Conservation (phyloP, 2,113 vertebrate genomes). For the Antidorcas marsupialis region DNA sequence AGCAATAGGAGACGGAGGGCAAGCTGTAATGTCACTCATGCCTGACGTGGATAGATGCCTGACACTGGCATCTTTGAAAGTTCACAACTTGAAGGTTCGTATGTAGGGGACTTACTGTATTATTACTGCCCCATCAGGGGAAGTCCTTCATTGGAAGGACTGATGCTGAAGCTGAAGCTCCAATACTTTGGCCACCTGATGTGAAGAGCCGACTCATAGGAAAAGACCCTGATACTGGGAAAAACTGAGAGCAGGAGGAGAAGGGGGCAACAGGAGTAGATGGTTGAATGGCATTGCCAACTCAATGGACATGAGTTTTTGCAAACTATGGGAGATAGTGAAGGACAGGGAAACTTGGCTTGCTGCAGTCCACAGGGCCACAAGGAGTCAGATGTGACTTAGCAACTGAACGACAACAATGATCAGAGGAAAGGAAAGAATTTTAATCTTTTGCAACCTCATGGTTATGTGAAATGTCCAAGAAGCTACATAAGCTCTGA, state of each 20-base stretch:
- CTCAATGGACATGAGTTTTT: background rate
- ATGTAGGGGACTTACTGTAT: background rate
- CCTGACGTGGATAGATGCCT: background rate
- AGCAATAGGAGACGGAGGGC: background rate
- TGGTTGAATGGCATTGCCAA: background rate
- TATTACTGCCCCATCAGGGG: background rate
- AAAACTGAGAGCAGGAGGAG: background rate
- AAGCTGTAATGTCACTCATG: background rate
- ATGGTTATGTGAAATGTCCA: background rate
- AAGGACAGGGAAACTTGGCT: background rate
- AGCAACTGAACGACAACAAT: background rate
- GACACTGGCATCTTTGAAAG: background rate
- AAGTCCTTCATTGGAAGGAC: background rate
- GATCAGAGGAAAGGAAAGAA: background rate
- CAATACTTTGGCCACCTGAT: background rate
- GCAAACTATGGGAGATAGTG: background rate
- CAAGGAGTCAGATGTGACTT: background rate
- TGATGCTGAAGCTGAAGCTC: background rate
- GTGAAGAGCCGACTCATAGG: background rate
- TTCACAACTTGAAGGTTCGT: background rate
- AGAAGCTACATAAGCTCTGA: background rate
- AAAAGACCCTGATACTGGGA: background rate
- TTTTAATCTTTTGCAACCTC: background rate
- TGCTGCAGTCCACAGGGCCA: background rate
- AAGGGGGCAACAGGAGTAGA: background rate